Evolutionary conservation across 2,113 vertebrate species (phyloP), one percentile per base, ranked within the genome.

Genomic region (Pomatostomus ruficeps): DNA sequence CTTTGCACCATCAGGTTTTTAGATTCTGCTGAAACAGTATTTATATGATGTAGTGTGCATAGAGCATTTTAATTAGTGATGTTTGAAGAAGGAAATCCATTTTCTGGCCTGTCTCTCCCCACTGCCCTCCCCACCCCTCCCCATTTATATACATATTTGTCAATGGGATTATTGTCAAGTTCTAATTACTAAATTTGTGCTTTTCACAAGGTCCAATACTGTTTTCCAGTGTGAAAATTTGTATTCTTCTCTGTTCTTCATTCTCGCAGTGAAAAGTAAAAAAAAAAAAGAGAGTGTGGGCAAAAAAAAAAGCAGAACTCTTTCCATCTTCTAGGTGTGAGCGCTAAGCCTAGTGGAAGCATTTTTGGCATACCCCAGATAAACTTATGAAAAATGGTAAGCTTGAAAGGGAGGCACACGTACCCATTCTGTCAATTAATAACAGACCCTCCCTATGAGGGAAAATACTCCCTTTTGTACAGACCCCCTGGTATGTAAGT

Each of bases 401-500:
- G n/a, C 62, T 77, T 93, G n/a, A 87, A 77, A 91, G 66, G 79
- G 73, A 89, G 49, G 65, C 49, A 55, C 52, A 45, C 0, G 2
- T 66, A 45, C 40, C 62, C 59, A 11, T 80, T 91, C 78, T 91
- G 73, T 85, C 78, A 96, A 63, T 96, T 94, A 95, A 82, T 92
- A 94, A 88, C 72, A 96, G 93, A 79, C 88, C 87, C 88, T 96
- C 92, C 95, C 66, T 85, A 42, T 5, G 26, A 92, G 89, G 96
- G 51, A 72, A 97, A 95, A 95, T 79, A 57, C 66, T 94, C 79
- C 78, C 75, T 95, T 97, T 95, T 92, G 85, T 96, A 80, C 94
- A 81, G 84, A 96, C 94, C 78, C 93, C 96, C 95, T 96, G 96
- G 81, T 96, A 96, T 92, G 88, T 88, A 96, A 95, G 88, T 97